Conservation (phyloP, 2,113 vertebrate species). For the Limnothrissa miodon region DNA sequence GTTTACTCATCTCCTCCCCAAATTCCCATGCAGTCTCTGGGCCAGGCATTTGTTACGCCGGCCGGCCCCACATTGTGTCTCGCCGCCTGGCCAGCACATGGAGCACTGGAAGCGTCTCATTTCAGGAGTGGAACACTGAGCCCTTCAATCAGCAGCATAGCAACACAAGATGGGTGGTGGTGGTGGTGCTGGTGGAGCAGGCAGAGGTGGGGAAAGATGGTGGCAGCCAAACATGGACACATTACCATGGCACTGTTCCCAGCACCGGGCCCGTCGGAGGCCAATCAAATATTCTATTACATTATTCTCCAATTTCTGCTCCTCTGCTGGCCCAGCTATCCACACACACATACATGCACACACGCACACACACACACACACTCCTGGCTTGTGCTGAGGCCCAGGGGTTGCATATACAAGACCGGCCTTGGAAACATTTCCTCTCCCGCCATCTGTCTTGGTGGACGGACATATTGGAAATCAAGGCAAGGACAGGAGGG, state of each 20-base stretch:
- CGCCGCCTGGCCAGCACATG: constrained; percentile 8
- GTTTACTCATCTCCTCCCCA: constrained; percentile 31
- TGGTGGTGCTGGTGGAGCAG: not conserved
- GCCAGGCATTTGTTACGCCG: constrained; percentile 34
- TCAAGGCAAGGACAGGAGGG: constrained; percentile 73
- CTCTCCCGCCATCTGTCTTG: constrained; percentile 80
- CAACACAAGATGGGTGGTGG: constrained; percentile 22
- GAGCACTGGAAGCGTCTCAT: not conserved
- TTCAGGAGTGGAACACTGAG: not conserved
- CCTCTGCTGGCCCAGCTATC: constrained; percentile 8
- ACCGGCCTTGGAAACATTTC: constrained; percentile 73
- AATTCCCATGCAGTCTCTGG: constrained; percentile 9
- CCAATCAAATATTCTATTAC: constrained; percentile 81
- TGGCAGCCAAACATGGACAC: constrained; percentile 33
- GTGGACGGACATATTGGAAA: constrained; percentile 81
- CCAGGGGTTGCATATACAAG: constrained; percentile 69
- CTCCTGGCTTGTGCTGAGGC: constrained; percentile 42
- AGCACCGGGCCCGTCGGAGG: constrained; percentile 60
- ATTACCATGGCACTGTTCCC: constrained; percentile 51
- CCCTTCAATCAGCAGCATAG: not conserved
- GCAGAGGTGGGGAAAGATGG: constrained; percentile 33
- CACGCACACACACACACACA: not conserved
- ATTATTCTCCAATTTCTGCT: constrained; percentile 83
- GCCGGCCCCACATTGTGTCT: not conserved
- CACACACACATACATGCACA: not conserved